Evolutionary conservation across 2,113 vertebrate species (phyloP), one percentile per base, ranked within the genome.

Genomic region (Phaetusa simplex): DNA sequence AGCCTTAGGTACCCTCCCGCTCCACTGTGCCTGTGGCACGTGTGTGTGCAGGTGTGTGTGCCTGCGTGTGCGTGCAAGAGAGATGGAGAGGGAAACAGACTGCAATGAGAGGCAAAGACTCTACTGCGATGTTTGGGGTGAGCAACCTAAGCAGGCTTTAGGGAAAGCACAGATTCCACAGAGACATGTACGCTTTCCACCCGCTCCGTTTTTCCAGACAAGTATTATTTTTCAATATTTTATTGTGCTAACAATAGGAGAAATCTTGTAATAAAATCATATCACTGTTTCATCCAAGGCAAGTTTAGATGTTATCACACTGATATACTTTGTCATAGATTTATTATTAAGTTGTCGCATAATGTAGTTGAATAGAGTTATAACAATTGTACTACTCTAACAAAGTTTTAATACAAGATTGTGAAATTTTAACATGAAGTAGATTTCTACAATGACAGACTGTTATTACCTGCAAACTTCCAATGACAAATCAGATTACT

Each of bases 391-490:
- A 95, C 82, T 95, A 95, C 82, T 95, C 80, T 96, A 98, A 97
- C 94, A 93, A 98, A 98, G 88, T 98, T 98, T 97, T 98, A 98
- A 95, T 93, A 80, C 67, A 88, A 77, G 67, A 90, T 50, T 89
- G 76, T 92, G 86, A 96, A 97, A 97, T 97, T 97, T 95, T 96
- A 93, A 90, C 83, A 79, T 62, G 80, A 95, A 97, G 86, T 95
- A 92, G 88, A 87, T 93, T 97, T 97, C 84, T 96, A 22, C 85
- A 61, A 47, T 95, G 95, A 94, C 80, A 95, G 88, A 94, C 56
- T 80, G 22, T 95, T 97, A 97, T 95, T 97, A 92, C 66, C 70
- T 94, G 91, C 65, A 84, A 97, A 96, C 78, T 95, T 88, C 62
- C 70, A 82, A 87, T 96, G 96, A 97, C 82, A 97, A 97, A 95